These are phyloP conservation scores for Strigamia maritima DNA, from an alignment of 2,888 invertebrate genomes.

Conservation along the genomic window DNA sequence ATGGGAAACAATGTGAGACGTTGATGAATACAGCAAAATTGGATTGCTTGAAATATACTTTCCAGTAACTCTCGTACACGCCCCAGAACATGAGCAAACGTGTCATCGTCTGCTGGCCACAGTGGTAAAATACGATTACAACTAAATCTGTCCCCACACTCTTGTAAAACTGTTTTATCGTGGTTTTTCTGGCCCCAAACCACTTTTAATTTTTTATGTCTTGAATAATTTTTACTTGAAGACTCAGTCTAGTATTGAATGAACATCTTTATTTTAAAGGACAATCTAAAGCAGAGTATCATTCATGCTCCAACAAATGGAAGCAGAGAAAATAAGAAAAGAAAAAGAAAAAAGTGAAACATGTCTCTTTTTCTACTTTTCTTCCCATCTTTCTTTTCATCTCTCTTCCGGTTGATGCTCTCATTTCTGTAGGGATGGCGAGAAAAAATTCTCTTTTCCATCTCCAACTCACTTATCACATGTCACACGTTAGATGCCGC, in stretches of 20 bases:
- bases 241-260: neutral
- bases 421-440: conserved; percentile 12
- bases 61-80: neutral
- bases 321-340: neutral
- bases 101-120: neutral
- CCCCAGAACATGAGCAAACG: conserved; percentile 1
- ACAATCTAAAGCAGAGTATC: neutral
- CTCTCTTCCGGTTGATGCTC: conserved; percentile 28
- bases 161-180: neutral
- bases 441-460: conserved; percentile 7
- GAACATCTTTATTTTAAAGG: neutral
- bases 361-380: neutral
- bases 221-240: conserved; percentile 1
- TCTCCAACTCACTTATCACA: conserved; percentile 19
- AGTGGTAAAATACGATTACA: conserved; percentile 7
- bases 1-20: conserved; percentile 3
- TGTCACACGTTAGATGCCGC: conserved; percentile 9
- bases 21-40: conserved; percentile 20
- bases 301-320: conserved; percentile 11
- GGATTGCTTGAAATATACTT: neutral
- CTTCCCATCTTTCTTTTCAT: neutral
- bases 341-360: conserved; percentile 8
- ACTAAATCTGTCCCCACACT: neutral
- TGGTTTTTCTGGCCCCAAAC: neutral
- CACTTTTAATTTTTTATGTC: conserved; percentile 22